Evolutionary conservation across 92 coral and sea anemone genomes (phyloP).

Genomic region (Pocillopora meandrina): DNA sequence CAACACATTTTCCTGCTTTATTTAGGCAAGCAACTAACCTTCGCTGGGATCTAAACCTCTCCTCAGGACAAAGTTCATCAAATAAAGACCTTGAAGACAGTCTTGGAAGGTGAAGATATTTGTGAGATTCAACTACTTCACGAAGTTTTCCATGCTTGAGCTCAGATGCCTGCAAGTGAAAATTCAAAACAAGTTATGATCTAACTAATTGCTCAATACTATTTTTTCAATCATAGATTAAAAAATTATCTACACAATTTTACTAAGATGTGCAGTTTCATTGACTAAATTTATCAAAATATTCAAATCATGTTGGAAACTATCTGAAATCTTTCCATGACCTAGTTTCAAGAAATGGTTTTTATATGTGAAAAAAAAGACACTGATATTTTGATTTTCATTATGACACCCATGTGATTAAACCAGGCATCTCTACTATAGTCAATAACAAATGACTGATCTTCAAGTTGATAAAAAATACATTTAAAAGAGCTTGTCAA

Average conservation of each 20-base stretch:
- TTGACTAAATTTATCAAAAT: too few species aligned
- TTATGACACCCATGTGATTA: too few species aligned
- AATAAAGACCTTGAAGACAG: conserved; percentile 77
- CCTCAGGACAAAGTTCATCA: conserved; percentile 87
- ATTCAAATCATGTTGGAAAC: too few species aligned
- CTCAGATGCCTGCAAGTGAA: conserved; percentile 71
- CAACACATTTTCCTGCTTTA: too few species aligned
- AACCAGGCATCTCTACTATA: too few species aligned
- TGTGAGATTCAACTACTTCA: conserved; percentile 71
- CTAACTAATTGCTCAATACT: not conserved
- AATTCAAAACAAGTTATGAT: not conserved
- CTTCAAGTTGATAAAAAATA: too few species aligned
- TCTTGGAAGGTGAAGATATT: conserved; percentile 78
- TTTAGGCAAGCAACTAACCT: conserved; percentile 51
- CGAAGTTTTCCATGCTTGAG: conserved; percentile 79
- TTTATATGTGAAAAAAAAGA: too few species aligned
- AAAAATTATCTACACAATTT: not conserved
- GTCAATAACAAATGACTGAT: too few species aligned
- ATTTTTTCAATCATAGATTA: not conserved
- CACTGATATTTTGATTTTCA: not conserved
- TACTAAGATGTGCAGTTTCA: too few species aligned
- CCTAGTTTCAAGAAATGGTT: too few species aligned
- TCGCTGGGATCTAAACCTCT: conserved; percentile 76
- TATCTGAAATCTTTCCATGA: too few species aligned
- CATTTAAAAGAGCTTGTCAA: not conserved